Evolutionary conservation across 2,113 vertebrate genomes (phyloP), one percentile per base, ranked within the genome.

Genomic region (Diadophis punctatus): DNA sequence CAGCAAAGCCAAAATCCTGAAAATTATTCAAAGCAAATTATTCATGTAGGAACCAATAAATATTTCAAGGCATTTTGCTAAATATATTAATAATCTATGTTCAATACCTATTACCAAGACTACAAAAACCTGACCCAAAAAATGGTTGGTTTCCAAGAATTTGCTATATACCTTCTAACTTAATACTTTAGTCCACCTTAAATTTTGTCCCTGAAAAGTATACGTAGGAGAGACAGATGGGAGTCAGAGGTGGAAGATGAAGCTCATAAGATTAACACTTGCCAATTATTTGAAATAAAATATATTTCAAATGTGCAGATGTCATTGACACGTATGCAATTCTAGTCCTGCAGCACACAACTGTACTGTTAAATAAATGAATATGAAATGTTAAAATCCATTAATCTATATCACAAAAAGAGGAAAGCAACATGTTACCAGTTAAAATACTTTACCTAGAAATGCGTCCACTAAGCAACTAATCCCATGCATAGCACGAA

Each of bases 401-500:
- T 25, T 7, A 43, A 20, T 39, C 23, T 52, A 46, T 74, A 80
- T 49, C 84, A 92, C 20, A 58, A 53, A 27, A 87, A 92, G n/a
- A 92, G 14, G 39, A 22, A 60, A 89, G 52, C 34, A 92, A 58
- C 43, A 58, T 92, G 22, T 80, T 85, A 89, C 46, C 11, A 39
- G 14, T 86, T 90, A 94, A 34, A 95, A 95, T 95, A 95, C n/a
- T 90, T 98, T 98, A 99, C 99, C 99, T 97, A 99, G 96, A 95
- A 99, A 99, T 46, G 99, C 99, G 96, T 99, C 99, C 96, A 99
- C 99, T 56, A 99, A 97, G 95, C 98, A 98, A 98, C 99, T 99
- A 97, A 99, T 97, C 60, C 99, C 99, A 97, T 98, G 98, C 99
- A 99, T 99, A 97, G 99, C 99, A 98, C 98, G 98, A 96, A 99